Conservation (phyloP, 2,888 invertebrate genomes). For the Gonocerus acuteangulatus region DNA sequence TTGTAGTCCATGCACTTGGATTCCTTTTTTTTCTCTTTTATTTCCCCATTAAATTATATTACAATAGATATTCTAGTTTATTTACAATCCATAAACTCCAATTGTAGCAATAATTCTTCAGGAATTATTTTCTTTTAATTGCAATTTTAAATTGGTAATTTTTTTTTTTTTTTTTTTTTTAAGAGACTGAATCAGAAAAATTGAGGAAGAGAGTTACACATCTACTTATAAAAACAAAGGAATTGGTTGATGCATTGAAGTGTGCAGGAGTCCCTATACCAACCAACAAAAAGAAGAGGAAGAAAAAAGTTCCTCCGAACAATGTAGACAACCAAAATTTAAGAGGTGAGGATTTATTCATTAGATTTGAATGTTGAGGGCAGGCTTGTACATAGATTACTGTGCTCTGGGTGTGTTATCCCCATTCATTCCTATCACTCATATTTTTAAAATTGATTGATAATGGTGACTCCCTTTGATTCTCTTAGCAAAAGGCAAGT, state of each 20-base stretch:
- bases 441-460: too few relatives aligned
- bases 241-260: slow-evolving; percentile 38
- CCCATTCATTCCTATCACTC: background rate
- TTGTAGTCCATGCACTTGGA: too few relatives aligned
- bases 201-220: slow-evolving; percentile 38
- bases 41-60: too few relatives aligned
- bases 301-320: background rate
- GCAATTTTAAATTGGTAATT: too few relatives aligned
- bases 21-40: too few relatives aligned
- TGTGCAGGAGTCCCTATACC: slow-evolving; percentile 39
- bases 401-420: background rate
- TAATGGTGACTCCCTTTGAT: too few relatives aligned
- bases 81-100: too few relatives aligned
- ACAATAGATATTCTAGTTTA: too few relatives aligned
- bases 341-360: slow-evolving; percentile 7
- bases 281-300: slow-evolving; percentile 13
- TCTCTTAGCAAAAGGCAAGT: too few relatives aligned
- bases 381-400: background rate
- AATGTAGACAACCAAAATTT: background rate
- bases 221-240: slow-evolving; percentile 37
- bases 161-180: slow-evolving; percentile 4
- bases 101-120: too few relatives aligned
- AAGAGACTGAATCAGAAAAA: slow-evolving; percentile 37
- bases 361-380: background rate
- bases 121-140: too few relatives aligned